Evolutionary conservation across 2,113 vertebrate genomes (phyloP), one percentile per base, ranked within the genome.

Genomic region (Ictalurus furcatus): DNA sequence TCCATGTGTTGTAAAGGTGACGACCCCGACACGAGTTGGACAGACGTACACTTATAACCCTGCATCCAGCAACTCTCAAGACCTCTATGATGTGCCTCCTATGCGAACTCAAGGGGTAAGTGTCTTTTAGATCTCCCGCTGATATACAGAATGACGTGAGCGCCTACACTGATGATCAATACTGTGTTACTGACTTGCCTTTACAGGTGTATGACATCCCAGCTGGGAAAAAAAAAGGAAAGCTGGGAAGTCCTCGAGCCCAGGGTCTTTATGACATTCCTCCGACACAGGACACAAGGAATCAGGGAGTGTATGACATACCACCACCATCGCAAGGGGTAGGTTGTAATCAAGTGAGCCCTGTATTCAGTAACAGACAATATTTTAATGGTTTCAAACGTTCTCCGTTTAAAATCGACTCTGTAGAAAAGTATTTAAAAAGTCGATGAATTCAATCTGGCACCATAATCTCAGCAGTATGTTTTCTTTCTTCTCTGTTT

Each of bases 181-280:
- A n/a, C 86, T 86, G 9, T 17, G 86, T 87, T 12, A 21, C 19
- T 84, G 56, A 67, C 17, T 56, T 44, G 58, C 0, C 56, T 80
- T 78, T 52, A 4, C 93, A 99, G 98, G 96, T 99, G n/a, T 99
- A 99, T 3, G 98, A 99, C 90, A 94, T 98, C 85, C 98, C 98
- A 28, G 95, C 97, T 0, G 93, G 95, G 54, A 96, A 96, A 0
- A 88, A 94, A 91, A 96, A 95, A 87, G 95, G 93, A 90, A 94
- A 95, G 16, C 81, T 92, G 44, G 93, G 90, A 89, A 95, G 95
- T 19, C 93, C 92, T 80, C 96, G 95, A 89, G 89, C 94, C 90
- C 96, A 97, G 90, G 97, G 97, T 71, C 92, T 98, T 13, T 99
- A 99, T 59, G 97, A 99, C 67, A 93, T 98, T 2, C 98, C 97